Evolutionary conservation across 2,113 vertebrate genomes (phyloP), one percentile per base, ranked within the genome.

Genomic region (Forbesichthys papilliferus): DNA sequence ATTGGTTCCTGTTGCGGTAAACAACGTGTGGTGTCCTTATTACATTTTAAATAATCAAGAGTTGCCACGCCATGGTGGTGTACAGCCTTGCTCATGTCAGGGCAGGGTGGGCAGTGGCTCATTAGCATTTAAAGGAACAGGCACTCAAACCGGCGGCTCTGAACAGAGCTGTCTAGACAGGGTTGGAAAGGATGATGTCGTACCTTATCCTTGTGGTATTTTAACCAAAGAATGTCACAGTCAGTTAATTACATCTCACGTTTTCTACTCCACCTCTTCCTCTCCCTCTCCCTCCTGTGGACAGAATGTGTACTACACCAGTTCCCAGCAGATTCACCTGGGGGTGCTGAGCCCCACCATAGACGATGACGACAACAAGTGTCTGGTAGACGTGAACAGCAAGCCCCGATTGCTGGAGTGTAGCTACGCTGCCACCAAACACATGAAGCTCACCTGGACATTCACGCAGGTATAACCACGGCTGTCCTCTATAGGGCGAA

Each of bases 381-480:
- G 97, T 90, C 91, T 99, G 92, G 96, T 99, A 82, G 97, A 98
- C n/a, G 96, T 98, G 79, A 98, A 98, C 90, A 93, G 95, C 86
- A 91, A 92, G 55, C 97, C 96, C 1, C 82, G 95, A 77, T 94
- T 98, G 78, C 95, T 99, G 66, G 97, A 99, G 87, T 99, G 97
- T 92, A 95, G 94, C 88, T 97, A 98, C 8, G 96, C 96, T 74
- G 93, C 95, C 67, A 91, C 94, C 84, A 98, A 97, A 89, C 94
- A 96, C 85, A 96, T 99, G 96, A 98, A 96, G 91, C 95, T 98
- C 64, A 94, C 95, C 86, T 99, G 97, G 97, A 92, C 93, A 7
- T 96, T 98, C 89, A 90, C 94, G 88, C 96, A 98, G 96, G 97
- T 95, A 91, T 78, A 34, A 9, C 51, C 11, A 36, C 9, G 11